Evolutionary conservation across 2,113 vertebrate species (phyloP).

Genomic region (Aphyosemion australe): DNA sequence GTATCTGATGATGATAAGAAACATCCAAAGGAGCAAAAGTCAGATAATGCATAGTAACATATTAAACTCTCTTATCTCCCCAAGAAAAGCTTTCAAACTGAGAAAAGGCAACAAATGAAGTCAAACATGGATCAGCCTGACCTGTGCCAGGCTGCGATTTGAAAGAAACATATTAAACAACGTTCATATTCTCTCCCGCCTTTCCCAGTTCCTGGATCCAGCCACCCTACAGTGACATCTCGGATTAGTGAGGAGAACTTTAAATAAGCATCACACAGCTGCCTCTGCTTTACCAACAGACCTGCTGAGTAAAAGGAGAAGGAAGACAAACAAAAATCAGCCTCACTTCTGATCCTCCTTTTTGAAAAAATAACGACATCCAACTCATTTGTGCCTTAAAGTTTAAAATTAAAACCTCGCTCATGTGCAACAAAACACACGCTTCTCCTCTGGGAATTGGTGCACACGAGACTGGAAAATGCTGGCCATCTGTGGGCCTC

Average conservation of each 20-base stretch:
- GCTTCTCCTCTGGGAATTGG: slow-evolving; percentile 27
- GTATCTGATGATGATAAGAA: slow-evolving; percentile 6
- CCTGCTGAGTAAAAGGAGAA: neutral
- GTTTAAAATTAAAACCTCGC: slow-evolving; percentile 35
- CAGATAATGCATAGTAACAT: neutral
- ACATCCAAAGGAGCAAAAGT: slow-evolving; percentile 21
- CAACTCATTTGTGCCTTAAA: slow-evolving; percentile 13
- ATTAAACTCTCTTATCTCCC: neutral
- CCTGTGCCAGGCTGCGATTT: too few relatives aligned
- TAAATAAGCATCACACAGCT: too few relatives aligned
- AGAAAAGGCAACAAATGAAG: too few relatives aligned
- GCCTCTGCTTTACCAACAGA: too few relatives aligned
- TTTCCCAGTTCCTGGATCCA: too few relatives aligned
- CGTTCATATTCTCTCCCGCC: too few relatives aligned
- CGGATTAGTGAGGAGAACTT: too few relatives aligned
- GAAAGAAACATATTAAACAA: too few relatives aligned
- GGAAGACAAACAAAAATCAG: slow-evolving; percentile 36
- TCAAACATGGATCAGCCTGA: too few relatives aligned
- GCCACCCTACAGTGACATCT: too few relatives aligned
- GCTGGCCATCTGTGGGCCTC: slow-evolving; percentile 61
- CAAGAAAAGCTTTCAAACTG: neutral
- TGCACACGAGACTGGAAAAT: slow-evolving; percentile 32
- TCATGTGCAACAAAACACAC: slow-evolving; percentile 6
- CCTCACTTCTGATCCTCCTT: slow-evolving; percentile 1
- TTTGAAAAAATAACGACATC: slow-evolving; percentile 1